A percentile compares a stretch with the other conserved stretches of the same genome.
Conservation (phyloP, 2,888 invertebrate genomes). For the Myathropa florea region DNA sequence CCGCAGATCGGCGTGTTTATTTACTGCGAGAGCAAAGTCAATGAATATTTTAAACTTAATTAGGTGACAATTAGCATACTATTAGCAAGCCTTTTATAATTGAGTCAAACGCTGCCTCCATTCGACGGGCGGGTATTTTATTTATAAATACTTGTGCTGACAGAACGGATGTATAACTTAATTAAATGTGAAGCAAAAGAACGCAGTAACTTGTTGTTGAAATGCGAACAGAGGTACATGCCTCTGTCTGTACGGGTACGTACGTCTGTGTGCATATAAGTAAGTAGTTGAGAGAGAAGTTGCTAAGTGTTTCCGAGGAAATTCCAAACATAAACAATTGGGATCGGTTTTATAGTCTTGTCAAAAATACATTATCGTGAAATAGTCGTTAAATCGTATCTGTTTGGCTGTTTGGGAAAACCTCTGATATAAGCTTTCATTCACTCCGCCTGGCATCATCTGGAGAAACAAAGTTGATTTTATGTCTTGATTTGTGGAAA, state of each 20-base stretch:
- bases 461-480: not conserved
- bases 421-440: not conserved
- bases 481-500: too few species aligned
- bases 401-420: not conserved
- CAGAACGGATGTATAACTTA: conserved; percentile 54
- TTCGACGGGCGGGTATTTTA: conserved; percentile 3
- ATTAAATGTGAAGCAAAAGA: conserved; percentile 42
- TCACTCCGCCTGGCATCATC: not conserved
- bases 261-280: not conserved
- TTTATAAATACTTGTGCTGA: conserved; percentile 58
- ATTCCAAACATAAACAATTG: not conserved
- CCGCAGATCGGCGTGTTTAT: conserved; percentile 54
- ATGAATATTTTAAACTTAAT: conserved; percentile 68
- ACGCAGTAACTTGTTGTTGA: not conserved
- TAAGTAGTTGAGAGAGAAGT: not conserved
- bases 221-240: not conserved
- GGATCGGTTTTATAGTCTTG: not conserved
- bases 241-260: not conserved
- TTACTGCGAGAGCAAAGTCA: conserved; percentile 55
- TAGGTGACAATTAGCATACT: conserved; percentile 66
- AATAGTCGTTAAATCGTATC: not conserved
- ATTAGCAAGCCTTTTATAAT: conserved; percentile 64
- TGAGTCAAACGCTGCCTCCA: conserved; percentile 34
- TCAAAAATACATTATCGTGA: not conserved
- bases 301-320: not conserved